Conservation (phyloP, 2,888 invertebrate genomes). For the Acanthococcus lagerstroemiae region DNA sequence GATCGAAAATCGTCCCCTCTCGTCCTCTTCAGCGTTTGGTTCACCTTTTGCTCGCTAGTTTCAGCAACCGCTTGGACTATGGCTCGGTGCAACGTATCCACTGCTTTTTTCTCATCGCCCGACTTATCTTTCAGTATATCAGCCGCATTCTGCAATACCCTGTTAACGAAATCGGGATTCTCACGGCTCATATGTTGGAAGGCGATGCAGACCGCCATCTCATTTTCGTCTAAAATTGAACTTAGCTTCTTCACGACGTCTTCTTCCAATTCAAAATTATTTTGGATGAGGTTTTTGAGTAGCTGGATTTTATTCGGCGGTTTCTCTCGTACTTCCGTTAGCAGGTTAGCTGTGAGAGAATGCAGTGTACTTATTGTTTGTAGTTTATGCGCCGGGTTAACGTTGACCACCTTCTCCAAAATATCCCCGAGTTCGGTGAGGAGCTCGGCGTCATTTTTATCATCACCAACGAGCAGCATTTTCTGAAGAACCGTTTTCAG, state of each 20-base stretch:
- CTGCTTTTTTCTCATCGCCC: constrained; percentile 54
- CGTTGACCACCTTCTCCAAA: neutral
- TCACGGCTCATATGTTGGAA: constrained; percentile 56
- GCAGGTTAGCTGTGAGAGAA: neutral
- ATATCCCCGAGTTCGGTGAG: neutral
- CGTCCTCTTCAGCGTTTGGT: constrained; percentile 47
- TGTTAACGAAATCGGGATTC: constrained; percentile 51
- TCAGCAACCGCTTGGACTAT: constrained; percentile 56
- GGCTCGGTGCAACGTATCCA: constrained; percentile 55
- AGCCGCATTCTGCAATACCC: constrained; percentile 52
- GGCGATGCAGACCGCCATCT: constrained; percentile 47
- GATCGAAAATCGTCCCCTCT: constrained; percentile 44
- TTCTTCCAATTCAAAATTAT: constrained; percentile 47
- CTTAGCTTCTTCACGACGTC: constrained; percentile 54
- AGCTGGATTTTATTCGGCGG: constrained; percentile 47
- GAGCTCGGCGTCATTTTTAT: neutral
- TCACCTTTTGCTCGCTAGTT: constrained; percentile 50
- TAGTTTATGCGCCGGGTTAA: neutral
- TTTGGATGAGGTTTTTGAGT: constrained; percentile 52
- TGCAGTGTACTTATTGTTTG: neutral
- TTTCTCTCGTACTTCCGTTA: constrained; percentile 36
- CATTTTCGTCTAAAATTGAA: constrained; percentile 53
- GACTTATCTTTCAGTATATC: constrained; percentile 43
- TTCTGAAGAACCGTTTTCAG: neutral
- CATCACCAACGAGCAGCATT: neutral